Conservation (phyloP, 2,113 vertebrate species). For the Cynopterus brachyotis region DNA sequence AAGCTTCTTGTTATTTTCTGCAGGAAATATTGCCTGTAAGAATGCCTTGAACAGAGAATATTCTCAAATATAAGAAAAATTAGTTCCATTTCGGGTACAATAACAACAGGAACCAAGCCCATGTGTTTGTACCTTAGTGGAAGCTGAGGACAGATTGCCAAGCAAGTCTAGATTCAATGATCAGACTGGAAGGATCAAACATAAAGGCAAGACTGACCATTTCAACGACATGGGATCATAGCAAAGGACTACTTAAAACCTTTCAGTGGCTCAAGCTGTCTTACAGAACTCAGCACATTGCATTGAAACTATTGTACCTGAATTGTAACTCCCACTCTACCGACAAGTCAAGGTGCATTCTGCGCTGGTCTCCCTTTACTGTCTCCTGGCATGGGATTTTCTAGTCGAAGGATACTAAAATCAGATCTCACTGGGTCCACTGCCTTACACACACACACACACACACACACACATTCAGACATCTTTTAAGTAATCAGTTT, state of each 20-base stretch:
- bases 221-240: background rate
- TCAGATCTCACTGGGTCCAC: background rate
- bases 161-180: constrained; percentile 45
- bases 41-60: background rate
- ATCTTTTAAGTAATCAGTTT: background rate
- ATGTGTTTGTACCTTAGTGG: constrained; percentile 3
- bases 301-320: background rate
- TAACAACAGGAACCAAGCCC: background rate
- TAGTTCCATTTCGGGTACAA: constrained; percentile 41
- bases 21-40: background rate
- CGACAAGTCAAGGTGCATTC: background rate
- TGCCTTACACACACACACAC: background rate
- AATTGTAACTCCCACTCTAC: background rate
- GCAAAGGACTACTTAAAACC: background rate
- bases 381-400: background rate
- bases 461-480: background rate
- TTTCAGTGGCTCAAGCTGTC: background rate
- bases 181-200: constrained; percentile 49
- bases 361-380: background rate
- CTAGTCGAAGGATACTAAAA: background rate
- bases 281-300: background rate
- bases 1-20: constrained; percentile 14
- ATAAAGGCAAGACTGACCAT: background rate
- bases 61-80: no score
- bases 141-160: background rate